Conservation (phyloP, 2,113 vertebrate genomes). For the Notiomystis cincta region DNA sequence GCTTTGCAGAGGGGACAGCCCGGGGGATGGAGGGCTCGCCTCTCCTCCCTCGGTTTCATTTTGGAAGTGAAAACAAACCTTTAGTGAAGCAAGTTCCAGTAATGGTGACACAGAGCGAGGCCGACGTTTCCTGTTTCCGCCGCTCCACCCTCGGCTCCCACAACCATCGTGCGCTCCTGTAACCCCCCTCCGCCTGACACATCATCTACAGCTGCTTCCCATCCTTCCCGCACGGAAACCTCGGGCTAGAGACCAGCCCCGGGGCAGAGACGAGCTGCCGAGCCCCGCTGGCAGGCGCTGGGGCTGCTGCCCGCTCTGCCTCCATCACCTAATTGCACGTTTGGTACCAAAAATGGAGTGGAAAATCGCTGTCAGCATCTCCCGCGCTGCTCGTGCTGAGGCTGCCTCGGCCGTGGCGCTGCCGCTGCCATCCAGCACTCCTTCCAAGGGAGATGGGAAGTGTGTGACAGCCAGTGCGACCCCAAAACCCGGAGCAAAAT, state of each 20-base stretch:
- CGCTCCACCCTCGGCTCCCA: slow-evolving; percentile 46
- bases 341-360: slow-evolving; percentile 52
- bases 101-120: not conserved
- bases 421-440: not conserved
- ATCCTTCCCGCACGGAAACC: not conserved
- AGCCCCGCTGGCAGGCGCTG: not conserved
- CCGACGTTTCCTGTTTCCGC: slow-evolving; percentile 40
- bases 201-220: not conserved
- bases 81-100: not conserved
- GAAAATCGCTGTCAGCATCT: slow-evolving; percentile 36
- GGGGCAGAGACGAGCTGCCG: not conserved
- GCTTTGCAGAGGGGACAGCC: not conserved
- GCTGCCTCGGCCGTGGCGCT: not conserved
- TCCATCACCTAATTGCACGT: not conserved
- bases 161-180: not conserved
- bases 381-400: not conserved
- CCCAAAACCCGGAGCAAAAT: not conserved
- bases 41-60: not conserved
- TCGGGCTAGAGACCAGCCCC: not conserved
- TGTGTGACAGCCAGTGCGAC: not conserved
- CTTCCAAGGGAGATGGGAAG: not conserved
- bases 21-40: not conserved
- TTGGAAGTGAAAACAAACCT: slow-evolving; percentile 10
- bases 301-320: not conserved
- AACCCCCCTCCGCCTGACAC: not conserved